These are phyloP conservation scores for Acanthaster planci DNA, from an alignment of 35 echinoderm and acorn worm genomes.

Conservation along the genomic window DNA sequence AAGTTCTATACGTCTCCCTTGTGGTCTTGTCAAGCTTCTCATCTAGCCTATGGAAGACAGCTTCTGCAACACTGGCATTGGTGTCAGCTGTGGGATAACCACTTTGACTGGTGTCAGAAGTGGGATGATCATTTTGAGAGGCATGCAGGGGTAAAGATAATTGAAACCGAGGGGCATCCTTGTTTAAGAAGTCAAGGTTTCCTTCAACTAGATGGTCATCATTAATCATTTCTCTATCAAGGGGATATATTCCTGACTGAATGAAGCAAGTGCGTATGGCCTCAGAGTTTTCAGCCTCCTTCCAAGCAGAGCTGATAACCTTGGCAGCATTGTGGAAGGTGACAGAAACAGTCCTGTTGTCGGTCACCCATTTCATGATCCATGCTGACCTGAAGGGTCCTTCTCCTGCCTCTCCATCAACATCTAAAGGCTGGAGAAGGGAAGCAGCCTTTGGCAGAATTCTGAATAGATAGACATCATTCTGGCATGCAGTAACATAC, in stretches of 20 bases:
- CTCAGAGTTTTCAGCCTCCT: slow-evolving; percentile 33
- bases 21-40: slow-evolving; percentile 3
- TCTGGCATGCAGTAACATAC: slow-evolving; percentile 56
- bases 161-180: not conserved
- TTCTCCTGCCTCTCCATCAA: slow-evolving; percentile 30
- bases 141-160: not conserved
- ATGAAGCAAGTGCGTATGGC: slow-evolving; percentile 35
- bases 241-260: slow-evolving; percentile 45
- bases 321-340: slow-evolving; percentile 42
- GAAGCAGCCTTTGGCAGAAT: slow-evolving; percentile 25
- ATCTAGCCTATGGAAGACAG: slow-evolving; percentile 4
- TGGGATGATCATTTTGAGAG: not conserved
- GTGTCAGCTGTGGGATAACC: not conserved
- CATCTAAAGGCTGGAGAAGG: slow-evolving; percentile 40
- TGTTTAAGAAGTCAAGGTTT: not conserved
- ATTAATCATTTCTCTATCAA: slow-evolving; percentile 34
- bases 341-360: slow-evolving; percentile 38
- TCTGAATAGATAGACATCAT: slow-evolving; percentile 56
- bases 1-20: slow-evolving; percentile 5
- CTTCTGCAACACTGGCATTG: not conserved
- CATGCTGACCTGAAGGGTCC: slow-evolving; percentile 21
- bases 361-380: not conserved
- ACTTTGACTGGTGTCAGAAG: too few species aligned
- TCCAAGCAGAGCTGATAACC: slow-evolving; percentile 45
- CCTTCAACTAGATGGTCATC: not conserved